Percentiles rank a stretch among this genome's conserved stretches.
These are phyloP conservation scores for Elanoides forficatus DNA, from an alignment of 2,113 vertebrate genomes.

Conservation along the genomic window DNA sequence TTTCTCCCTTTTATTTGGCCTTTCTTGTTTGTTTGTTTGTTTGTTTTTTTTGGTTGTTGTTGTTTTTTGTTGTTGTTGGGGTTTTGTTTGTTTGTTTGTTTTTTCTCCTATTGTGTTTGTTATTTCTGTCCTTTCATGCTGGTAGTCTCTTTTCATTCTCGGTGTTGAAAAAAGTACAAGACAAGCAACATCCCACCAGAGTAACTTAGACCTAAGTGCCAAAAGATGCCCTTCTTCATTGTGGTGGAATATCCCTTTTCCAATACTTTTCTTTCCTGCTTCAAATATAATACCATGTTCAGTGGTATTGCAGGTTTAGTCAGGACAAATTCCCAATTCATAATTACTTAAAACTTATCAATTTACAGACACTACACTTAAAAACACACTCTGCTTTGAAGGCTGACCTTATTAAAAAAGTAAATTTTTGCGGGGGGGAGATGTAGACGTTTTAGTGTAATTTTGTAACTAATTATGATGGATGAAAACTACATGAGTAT, in stretches of 20 bases:
- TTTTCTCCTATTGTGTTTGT: neutral
- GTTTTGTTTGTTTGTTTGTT: too few species aligned
- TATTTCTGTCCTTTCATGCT: neutral
- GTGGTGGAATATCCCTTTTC: neutral
- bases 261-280: neutral
- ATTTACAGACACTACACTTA: neutral
- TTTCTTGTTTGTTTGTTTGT: neutral
- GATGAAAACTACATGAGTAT: neutral
- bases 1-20: neutral
- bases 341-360: neutral
- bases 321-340: neutral
- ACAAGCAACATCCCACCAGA: neutral
- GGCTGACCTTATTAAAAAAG: neutral
- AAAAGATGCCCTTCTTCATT: neutral
- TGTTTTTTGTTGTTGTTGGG: too few species aligned
- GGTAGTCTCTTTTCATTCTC: neutral
- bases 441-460: neutral
- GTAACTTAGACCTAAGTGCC: neutral
- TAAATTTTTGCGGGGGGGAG: neutral
- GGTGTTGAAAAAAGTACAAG: neutral
- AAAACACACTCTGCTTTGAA: neutral
- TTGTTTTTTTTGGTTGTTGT: too few species aligned
- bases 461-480: neutral
- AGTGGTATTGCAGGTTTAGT: neutral
- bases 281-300: neutral